Base-by-base conservation (phyloP, 2,113 vertebrate species). In the Bufo bufo region DNA sequence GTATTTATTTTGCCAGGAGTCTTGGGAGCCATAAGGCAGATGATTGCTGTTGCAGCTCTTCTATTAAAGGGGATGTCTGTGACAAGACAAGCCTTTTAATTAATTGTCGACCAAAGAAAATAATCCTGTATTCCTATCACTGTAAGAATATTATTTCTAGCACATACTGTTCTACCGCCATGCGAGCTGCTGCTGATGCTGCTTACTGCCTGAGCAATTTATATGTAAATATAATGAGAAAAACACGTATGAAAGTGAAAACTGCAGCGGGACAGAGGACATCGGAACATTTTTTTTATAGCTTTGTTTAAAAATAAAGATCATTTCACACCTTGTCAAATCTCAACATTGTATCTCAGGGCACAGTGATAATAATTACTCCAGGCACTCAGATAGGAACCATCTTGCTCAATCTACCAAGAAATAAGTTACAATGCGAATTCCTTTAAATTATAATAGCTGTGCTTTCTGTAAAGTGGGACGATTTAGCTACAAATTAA, bases 241-340 rank as follows among this genome's bases (percentile, higher is more conserved):
- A 33, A 84, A 84, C 49, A 69, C 82, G 10, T 54, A 69, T 84
- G 71, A 84, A 84, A 84, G 61, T 71, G 47, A 84, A 71, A 69
- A 49, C 61, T 84, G 47, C 20, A 71, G 63, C 33, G 52, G 71
- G 61, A 84, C 20, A 10, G 82, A 84, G 59, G 63, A 71, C 54
- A 71, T 84, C 9, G 63, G 66, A 84, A 84, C 33, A 58, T 20
- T 49, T n/a, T 82, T 69, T 84, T 84, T 71, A 84, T 84, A n/a
- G 63, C 71, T 69, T 69, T 16, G 49, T 84, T 69, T 84, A 71
- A 84, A 84, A 84, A 84, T 84, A 84, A 84, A 83, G 63, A 84
- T 84, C 19, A 65, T 84, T 84, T 84, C 82, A 84, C 82, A 84
- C 82, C 63, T 84, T 84, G 82, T 84, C 82, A 84, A 84, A 84